Evolutionary conservation across 2,797 vertebrate species (phyloP), one percentile per base, ranked within the genome.

Genomic region (Danio aesculapii): DNA sequence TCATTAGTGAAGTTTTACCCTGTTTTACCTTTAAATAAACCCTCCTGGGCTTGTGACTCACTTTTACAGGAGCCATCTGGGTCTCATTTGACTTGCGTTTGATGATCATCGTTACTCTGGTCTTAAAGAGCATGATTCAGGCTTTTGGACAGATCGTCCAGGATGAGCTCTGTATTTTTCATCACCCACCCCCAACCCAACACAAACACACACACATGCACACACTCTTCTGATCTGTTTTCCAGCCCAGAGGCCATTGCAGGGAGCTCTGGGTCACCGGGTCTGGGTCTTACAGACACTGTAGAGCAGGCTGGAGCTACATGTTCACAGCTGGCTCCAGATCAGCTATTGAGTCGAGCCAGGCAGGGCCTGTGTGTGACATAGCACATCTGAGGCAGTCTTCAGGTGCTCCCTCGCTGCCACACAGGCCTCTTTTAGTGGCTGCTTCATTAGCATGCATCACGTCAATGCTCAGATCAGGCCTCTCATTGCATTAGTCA

Each of bases 381-480:
- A 72, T 81, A 62, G 73, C 30, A 46, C 6, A 49, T 79, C 75
- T 78, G 59, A 79, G 75, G 66, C 69, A 72, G 86, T 70, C 87
- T 83, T 90, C 92, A 92, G 93, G 91, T 93, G 92, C 91, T 85
- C 75, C 85, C 77, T 74, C 57, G 17, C 80, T 83, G 57, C 75
- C 74, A 93, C 92, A 93, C 92, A 92, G 88, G 84, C 13, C 83
- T 83, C 90, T 91, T 92, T 93, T 89, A 92, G 86, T 79, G 5
- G 9, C 88, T 84, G 2, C 9, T 62, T 70, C 74, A 81, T 87
- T 81, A 83, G 71, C 68, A 84, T 83, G 81, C 83, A 75, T 84
- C 46, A 77, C 77, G 52, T 86, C 83, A 83, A 57, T 53, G 16
- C 84, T 55, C 52, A 21, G 63, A 82, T 79, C 73, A 44, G 66